Evolutionary conservation across 1,140 invertebrate genomes (phyloP).

Genomic region (Calephelis nemesis): DNA sequence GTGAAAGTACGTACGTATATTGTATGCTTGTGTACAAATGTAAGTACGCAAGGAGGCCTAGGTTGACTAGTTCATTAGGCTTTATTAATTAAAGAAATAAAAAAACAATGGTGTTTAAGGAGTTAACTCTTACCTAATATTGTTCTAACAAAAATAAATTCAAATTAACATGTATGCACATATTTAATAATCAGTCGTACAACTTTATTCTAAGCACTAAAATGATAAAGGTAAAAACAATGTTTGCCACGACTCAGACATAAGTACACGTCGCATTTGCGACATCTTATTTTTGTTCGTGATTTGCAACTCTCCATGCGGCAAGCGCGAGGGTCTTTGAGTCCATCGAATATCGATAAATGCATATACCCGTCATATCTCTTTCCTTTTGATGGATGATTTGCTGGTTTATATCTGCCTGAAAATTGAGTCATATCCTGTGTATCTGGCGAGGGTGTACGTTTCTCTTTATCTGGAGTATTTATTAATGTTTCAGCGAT

Average conservation of each 20-base stretch:
- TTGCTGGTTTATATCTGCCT: background rate
- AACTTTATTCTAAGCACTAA: too few species aligned
- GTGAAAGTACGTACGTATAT: too few species aligned
- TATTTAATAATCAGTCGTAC: too few species aligned
- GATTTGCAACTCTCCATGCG: background rate
- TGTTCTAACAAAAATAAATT: too few species aligned
- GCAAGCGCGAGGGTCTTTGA: background rate
- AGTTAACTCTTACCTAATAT: too few species aligned
- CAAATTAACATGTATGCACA: too few species aligned
- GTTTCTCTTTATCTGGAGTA: background rate
- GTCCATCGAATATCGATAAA: background rate
- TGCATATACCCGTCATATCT: background rate
- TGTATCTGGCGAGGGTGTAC: background rate
- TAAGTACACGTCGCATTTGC: background rate
- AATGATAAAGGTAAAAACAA: slow-evolving; percentile 12
- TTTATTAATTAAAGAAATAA: too few species aligned
- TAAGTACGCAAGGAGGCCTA: too few species aligned
- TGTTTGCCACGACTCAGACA: background rate
- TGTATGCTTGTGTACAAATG: too few species aligned
- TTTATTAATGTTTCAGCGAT: background rate
- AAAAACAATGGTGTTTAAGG: too few species aligned
- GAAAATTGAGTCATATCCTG: background rate
- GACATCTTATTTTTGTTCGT: background rate
- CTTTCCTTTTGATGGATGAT: background rate
- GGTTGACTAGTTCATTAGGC: too few species aligned